Evolutionary conservation across 2,113 vertebrate genomes (phyloP).

Genomic region (Clarias magur): DNA sequence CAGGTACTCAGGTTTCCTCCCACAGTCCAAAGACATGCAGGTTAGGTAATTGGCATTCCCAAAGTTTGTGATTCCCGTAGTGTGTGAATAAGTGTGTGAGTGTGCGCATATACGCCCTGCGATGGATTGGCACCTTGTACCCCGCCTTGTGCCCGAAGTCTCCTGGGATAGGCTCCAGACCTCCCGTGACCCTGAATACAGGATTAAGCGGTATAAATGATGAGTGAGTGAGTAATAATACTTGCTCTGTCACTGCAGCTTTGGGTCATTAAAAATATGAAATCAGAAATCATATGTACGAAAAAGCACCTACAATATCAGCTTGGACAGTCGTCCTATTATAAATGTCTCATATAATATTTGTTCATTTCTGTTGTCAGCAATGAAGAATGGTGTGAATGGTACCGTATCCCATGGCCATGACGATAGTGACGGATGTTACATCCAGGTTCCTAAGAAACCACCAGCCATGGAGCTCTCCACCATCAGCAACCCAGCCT

Average conservation of each 20-base stretch:
- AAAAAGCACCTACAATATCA: neutral
- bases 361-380: slow-evolving; percentile 56
- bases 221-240: neutral
- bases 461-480: slow-evolving; percentile 78
- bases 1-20: too few species aligned
- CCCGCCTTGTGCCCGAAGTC: too few species aligned
- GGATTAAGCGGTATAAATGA: too few species aligned
- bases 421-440: slow-evolving; percentile 85
- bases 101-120: too few species aligned
- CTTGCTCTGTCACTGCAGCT: neutral
- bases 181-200: too few species aligned
- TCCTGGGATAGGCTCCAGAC: too few species aligned
- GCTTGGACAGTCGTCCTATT: neutral
- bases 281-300: neutral
- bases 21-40: too few species aligned
- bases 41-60: too few species aligned
- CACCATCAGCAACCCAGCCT: slow-evolving; percentile 61
- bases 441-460: slow-evolving; percentile 80
- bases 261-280: neutral
- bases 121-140: too few species aligned
- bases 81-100: too few species aligned
- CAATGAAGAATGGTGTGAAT: slow-evolving; percentile 58
- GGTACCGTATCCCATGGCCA: neutral
- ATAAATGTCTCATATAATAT: neutral
- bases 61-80: too few species aligned